A percentile compares a stretch with the other conserved stretches of the same genome.
Conservation (phyloP, 2,113 vertebrate genomes). For the Plecotus auritus region DNA sequence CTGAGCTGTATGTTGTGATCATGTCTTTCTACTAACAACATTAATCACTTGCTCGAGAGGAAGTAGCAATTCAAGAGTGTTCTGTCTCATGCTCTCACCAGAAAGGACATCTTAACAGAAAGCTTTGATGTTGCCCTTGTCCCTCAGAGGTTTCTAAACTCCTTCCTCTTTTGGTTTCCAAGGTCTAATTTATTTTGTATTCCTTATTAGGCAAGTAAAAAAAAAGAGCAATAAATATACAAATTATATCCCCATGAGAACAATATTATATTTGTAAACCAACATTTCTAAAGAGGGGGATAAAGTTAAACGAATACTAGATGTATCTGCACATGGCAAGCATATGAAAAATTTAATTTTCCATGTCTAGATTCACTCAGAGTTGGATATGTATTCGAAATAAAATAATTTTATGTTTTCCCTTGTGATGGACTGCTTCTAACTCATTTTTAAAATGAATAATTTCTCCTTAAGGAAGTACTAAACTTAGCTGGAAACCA, state of each 20-base stretch:
- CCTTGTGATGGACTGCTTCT: background rate
- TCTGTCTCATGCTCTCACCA: background rate
- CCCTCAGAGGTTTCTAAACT: background rate
- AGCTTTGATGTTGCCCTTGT: background rate
- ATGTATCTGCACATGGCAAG: background rate
- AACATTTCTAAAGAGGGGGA: constrained; percentile 13
- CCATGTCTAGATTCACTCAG: background rate
- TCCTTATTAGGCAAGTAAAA: background rate
- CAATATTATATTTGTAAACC: background rate
- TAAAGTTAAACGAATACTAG: background rate
- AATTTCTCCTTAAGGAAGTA: constrained; percentile 38
- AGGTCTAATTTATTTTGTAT: background rate
- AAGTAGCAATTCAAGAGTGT: background rate
- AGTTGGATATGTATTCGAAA: background rate
- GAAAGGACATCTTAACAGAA: background rate
- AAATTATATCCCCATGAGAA: background rate
- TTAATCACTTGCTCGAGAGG: background rate
- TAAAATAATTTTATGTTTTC: background rate
- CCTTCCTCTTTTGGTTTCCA: background rate
- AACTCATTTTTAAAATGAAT: constrained; percentile 15
- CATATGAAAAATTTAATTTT: background rate
- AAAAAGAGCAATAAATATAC: background rate
- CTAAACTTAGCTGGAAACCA: background rate
- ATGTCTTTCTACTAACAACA: constrained; percentile 35
- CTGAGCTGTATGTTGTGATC: constrained; percentile 26